Conservation (phyloP, 2,113 vertebrate species). For the Mellivora capensis region DNA sequence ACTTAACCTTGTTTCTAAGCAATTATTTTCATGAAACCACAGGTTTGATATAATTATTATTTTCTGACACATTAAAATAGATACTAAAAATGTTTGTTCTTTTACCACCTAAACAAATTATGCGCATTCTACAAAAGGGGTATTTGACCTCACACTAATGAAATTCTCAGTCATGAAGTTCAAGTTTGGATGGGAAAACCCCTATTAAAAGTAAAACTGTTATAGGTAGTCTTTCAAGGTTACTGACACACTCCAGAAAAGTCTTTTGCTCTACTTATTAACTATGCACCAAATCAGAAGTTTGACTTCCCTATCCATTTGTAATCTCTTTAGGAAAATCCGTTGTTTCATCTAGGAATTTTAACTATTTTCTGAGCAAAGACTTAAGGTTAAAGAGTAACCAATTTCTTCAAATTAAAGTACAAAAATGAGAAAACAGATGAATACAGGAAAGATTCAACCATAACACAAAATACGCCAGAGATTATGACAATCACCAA, state of each 20-base stretch:
- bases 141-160: not conserved
- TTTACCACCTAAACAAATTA: not conserved
- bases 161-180: not conserved
- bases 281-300: not conserved
- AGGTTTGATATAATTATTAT: not conserved
- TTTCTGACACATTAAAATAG: constrained; percentile 2
- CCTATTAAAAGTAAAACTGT: not conserved
- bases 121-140: not conserved
- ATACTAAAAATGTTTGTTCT: not conserved
- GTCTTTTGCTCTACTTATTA: constrained; percentile 32
- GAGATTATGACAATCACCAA: not conserved
- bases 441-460: not conserved
- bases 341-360: not conserved
- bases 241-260: constrained; percentile 13
- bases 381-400: not conserved
- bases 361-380: not conserved
- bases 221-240: not conserved
- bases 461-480: not conserved
- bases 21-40: not conserved
- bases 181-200: not conserved
- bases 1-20: not conserved
- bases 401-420: constrained; percentile 9
- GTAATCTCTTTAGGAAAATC: constrained; percentile 4
- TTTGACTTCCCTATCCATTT: constrained; percentile 16
- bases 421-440: not conserved